Evolutionary conservation across 2,888 invertebrate genomes (phyloP).

Genomic region (Drosophila pegasa): DNA sequence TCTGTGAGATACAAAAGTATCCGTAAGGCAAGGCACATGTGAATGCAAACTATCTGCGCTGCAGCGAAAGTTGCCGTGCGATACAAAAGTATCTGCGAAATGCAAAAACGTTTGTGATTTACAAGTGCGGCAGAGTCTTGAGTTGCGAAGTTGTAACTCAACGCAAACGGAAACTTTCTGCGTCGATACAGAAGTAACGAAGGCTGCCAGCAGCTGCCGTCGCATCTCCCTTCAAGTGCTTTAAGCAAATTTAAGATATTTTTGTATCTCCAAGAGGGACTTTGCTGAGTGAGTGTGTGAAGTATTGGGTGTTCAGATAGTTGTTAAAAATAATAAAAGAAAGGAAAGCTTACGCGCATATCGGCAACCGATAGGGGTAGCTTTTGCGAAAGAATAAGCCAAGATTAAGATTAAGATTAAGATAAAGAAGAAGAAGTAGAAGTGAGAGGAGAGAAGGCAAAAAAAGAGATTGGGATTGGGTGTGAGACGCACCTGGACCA

Average conservation of each 20-base stretch:
- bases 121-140: not conserved
- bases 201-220: not conserved
- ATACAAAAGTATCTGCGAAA: not conserved
- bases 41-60: not conserved
- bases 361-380: conserved; percentile 80
- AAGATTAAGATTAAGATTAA: conserved; percentile 23
- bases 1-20: not conserved
- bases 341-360: conserved; percentile 81
- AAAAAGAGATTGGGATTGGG: not conserved
- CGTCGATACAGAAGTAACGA: not conserved
- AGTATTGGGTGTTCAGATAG: too few species aligned
- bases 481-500: conserved; percentile 84
- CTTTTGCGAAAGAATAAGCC: conserved; percentile 57
- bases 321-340: too few species aligned
- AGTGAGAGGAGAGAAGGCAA: not conserved
- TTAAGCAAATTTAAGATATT: not conserved
- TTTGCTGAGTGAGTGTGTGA: too few species aligned
- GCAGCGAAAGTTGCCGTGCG: not conserved
- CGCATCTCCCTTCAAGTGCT: not conserved
- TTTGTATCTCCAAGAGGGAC: too few species aligned
- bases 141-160: not conserved
- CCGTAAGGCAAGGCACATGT: not conserved
- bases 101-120: not conserved
- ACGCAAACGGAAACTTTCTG: not conserved
- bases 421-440: conserved; percentile 11